Base-by-base conservation (phyloP, 2,888 invertebrate genomes). In the Cephus pulcher region DNA sequence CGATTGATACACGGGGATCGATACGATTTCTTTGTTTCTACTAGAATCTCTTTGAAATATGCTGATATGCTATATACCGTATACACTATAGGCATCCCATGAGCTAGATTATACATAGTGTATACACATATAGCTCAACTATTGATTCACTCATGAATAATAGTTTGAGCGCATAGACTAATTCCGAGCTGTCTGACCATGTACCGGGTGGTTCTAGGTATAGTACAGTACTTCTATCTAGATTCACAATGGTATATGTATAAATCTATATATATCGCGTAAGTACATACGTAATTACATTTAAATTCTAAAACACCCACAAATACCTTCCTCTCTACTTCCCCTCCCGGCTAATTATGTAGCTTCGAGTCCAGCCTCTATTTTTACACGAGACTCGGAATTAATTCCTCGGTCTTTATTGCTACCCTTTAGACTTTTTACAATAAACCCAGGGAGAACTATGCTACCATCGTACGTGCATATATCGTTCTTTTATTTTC, bases 91-190 rank as follows among this genome's bases (percentile, higher is more conserved):
- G 40, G 0, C 15, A 40, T 40, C 23, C 23, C 9, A 40, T 40
- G 15, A 15, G 23, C 23, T 56, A 56, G 56, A 15, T 56, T 23
- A 23, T 56, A 56, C 23, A 40, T 40, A 40, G 15, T 15, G 9
- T 23, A 56, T 56, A 56, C 6, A 40, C 6, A 56, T 56, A 56
- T 23, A 56, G 56, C 9, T 56, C 23, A 56, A 56, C 35, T 79
- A 82, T 83, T 80, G 82, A 83, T 82, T 82, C 68, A 78, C 68
- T 77, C 77, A 83, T 83, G 76, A 83, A 83, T 83, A 78, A 82
- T 81, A 76, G 75, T 56, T 56, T 56, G 56, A 56, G 56, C 56
- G 56, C 56, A 23, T 56, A 56, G 56, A 23, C 56, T 56, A 56
- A 56, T 56, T 56, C 23, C 15, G 56, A 56, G 56, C 56, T 56